A percentile compares a stretch with the other conserved stretches of the same genome.
Evolutionary conservation across 2,113 vertebrate genomes (phyloP).

Genomic region (Reinhardtius hippoglossoides): DNA sequence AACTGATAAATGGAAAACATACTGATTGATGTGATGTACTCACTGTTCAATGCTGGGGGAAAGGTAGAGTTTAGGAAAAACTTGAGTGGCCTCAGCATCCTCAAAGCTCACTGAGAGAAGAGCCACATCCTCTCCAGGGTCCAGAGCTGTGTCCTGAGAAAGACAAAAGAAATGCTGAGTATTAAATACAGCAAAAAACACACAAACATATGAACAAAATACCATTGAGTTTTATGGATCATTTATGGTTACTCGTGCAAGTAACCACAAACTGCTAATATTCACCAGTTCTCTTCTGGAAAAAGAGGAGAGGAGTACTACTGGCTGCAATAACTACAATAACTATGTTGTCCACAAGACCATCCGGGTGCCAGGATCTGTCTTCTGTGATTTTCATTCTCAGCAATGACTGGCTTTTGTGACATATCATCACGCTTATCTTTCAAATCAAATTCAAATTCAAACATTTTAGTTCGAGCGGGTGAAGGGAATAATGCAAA

Average conservation of each 20-base stretch:
- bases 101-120: slow-evolving; percentile 97
- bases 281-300: too few species aligned
- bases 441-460: too few species aligned
- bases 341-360: too few species aligned
- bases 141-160: slow-evolving; percentile 91
- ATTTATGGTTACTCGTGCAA: too few species aligned
- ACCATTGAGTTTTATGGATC: background rate
- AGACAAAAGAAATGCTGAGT: slow-evolving; percentile 10
- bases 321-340: too few species aligned
- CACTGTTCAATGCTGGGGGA: slow-evolving; percentile 98
- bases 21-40: slow-evolving; percentile 71
- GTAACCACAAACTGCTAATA: background rate
- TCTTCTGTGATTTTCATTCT: too few species aligned
- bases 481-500: too few species aligned
- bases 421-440: too few species aligned
- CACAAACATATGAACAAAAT: background rate
- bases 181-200: background rate
- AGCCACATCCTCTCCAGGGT: slow-evolving; percentile 96
- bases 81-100: slow-evolving; percentile 97
- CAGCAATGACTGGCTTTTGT: too few species aligned
- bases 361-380: too few species aligned
- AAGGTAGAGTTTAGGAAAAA: slow-evolving; percentile 95
- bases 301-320: too few species aligned
- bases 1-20: background rate
- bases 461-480: too few species aligned